Evolutionary conservation across 2,113 vertebrate species (phyloP).

Genomic region (Propithecus coquereli): DNA sequence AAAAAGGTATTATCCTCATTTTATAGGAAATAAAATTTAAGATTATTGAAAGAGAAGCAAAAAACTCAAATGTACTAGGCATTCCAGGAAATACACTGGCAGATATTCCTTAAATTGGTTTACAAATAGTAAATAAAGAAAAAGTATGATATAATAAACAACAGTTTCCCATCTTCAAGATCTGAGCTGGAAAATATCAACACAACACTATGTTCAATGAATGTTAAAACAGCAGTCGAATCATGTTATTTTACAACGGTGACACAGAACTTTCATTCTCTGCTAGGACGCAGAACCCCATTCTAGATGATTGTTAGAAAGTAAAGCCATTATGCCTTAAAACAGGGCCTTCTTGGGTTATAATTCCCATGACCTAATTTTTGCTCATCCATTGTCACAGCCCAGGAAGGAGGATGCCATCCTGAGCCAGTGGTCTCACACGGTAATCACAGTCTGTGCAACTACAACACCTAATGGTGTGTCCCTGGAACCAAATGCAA

Average conservation of each 20-base stretch:
- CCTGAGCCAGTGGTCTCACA: background rate
- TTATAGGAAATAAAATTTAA: constrained; percentile 20
- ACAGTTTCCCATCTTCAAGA: background rate
- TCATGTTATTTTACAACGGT: background rate
- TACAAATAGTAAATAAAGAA: background rate
- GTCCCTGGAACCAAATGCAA: background rate
- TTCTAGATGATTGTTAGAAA: background rate
- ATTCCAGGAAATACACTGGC: background rate
- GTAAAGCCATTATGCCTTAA: background rate
- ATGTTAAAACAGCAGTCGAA: background rate
- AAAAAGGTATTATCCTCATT: background rate
- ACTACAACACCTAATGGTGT: background rate
- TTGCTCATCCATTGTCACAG: background rate
- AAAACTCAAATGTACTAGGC: background rate
- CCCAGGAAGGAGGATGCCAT: background rate
- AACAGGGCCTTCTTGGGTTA: background rate
- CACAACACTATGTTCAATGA: background rate
- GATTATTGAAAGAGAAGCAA: background rate
- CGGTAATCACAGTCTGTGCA: background rate
- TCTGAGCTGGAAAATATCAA: background rate
- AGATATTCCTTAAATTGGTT: background rate
- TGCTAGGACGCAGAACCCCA: constrained; percentile 23
- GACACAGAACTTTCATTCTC: background rate
- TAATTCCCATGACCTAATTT: background rate
- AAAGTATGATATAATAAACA: background rate